Evolutionary conservation across 2,113 vertebrate genomes (phyloP).

Genomic region (Aspidoscelis tigris): DNA sequence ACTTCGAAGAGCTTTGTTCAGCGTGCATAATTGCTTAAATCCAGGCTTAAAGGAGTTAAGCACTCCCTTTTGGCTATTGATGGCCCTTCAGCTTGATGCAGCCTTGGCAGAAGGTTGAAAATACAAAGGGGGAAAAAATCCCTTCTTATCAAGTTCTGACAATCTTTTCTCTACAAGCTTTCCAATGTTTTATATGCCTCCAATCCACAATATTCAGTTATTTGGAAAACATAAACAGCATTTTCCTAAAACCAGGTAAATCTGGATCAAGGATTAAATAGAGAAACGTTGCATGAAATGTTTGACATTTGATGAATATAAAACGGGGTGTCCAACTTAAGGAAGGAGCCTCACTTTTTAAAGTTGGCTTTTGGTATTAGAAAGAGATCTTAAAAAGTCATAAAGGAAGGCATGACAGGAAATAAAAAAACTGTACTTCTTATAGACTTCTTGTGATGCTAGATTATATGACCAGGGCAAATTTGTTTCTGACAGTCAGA

Average conservation of each 20-base stretch:
- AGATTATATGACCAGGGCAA: background rate
- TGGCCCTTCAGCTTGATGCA: constrained; percentile 29
- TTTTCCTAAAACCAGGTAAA: constrained; percentile 1
- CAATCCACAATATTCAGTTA: background rate
- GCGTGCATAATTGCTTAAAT: constrained; percentile 66
- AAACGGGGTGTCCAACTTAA: no score
- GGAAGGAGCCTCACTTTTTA: no score
- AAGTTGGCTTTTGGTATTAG: background rate
- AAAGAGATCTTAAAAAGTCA: background rate
- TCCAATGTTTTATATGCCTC: constrained; percentile 1
- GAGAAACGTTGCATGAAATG: constrained; percentile 20
- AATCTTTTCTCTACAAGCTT: constrained; percentile 10
- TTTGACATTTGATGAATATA: no score
- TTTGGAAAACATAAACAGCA: background rate
- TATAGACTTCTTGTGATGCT: background rate
- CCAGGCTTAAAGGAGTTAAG: constrained; percentile 66
- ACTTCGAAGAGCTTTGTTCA: constrained; percentile 57
- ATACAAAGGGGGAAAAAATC: constrained; percentile 5
- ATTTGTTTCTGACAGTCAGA: background rate
- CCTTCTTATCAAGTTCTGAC: background rate
- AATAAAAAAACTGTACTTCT: background rate
- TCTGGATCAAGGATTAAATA: constrained; percentile 1
- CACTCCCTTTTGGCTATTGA: constrained; percentile 22
- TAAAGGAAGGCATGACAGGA: background rate
- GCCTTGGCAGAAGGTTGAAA: background rate